These are phyloP conservation scores for Nymphicus hollandicus DNA, from an alignment of 2,113 vertebrate genomes.

Conservation along the genomic window DNA sequence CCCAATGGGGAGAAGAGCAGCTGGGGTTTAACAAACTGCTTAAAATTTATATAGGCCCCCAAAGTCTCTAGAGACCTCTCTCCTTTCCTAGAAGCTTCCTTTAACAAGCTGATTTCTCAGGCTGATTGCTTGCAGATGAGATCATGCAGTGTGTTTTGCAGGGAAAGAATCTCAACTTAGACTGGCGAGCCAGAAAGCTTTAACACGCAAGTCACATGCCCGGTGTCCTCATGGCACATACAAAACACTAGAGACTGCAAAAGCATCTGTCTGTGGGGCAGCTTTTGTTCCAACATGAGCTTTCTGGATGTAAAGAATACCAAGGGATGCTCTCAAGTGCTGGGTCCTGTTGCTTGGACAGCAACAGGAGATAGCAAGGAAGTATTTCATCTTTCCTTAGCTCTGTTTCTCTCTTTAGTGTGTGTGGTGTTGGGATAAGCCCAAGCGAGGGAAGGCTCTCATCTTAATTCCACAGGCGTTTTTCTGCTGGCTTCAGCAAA, in stretches of 20 bases:
- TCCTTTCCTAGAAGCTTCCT: conserved; percentile 70
- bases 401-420: conserved; percentile 57
- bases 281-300: neutral
- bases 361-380: conserved; percentile 29
- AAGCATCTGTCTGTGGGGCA: neutral
- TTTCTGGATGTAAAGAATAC: neutral
- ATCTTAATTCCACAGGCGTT: conserved; percentile 32
- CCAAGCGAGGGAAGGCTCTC: conserved; percentile 19
- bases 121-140: conserved; percentile 72
- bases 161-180: conserved; percentile 46
- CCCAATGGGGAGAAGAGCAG: conserved; percentile 44
- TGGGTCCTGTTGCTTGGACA: neutral
- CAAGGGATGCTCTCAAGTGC: neutral
- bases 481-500: conserved; percentile 51
- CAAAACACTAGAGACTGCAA: accelerated
- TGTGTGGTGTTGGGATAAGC: conserved; percentile 49
- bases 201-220: conserved; percentile 46
- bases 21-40: conserved; percentile 56
- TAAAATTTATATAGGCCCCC: conserved; percentile 54
- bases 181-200: conserved; percentile 48
- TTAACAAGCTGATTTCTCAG: conserved; percentile 72
- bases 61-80: conserved; percentile 49
- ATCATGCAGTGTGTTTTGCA: conserved; percentile 63
- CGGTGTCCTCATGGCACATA: conserved; percentile 42
- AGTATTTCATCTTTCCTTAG: conserved; percentile 51